A percentile compares a stretch with the other conserved stretches of the same genome.
These are phyloP conservation scores for Premnoplex brunnescens DNA, from an alignment of 2,797 vertebrate species.

Conservation along the genomic window DNA sequence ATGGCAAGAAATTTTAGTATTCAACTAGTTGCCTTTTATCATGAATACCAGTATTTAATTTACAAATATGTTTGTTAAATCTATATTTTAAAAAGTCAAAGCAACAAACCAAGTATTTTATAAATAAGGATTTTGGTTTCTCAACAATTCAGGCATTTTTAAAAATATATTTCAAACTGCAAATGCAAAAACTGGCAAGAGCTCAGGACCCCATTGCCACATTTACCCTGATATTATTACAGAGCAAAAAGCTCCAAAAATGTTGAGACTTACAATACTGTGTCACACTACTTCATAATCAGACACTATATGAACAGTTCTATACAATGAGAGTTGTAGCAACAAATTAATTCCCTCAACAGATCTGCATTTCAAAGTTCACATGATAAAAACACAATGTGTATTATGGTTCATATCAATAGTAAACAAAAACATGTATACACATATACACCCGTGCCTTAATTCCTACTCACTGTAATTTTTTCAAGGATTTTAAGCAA, in stretches of 20 bases:
- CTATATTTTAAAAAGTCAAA: background rate
- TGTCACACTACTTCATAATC: background rate
- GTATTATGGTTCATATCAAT: background rate
- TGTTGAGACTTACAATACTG: background rate
- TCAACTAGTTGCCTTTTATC: background rate
- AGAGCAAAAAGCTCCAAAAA: background rate
- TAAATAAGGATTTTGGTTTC: background rate
- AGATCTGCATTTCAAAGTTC: background rate
- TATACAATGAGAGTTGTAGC: background rate
- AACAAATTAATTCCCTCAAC: background rate
- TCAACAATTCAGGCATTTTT: background rate
- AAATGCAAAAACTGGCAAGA: background rate
- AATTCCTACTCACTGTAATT: background rate
- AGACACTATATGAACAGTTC: background rate
- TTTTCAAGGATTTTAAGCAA: background rate
- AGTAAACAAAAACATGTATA: background rate
- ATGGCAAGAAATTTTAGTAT: background rate
- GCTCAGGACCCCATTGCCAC: background rate
- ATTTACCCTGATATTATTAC: background rate
- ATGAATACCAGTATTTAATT: background rate
- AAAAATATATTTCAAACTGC: background rate
- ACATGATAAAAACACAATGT: background rate
- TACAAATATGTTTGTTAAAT: background rate
- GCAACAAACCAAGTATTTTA: background rate
- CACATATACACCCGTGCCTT: accelerated